These are phyloP conservation scores for Dicaeum eximium DNA, from an alignment of 2,113 vertebrate species.

Conservation along the genomic window DNA sequence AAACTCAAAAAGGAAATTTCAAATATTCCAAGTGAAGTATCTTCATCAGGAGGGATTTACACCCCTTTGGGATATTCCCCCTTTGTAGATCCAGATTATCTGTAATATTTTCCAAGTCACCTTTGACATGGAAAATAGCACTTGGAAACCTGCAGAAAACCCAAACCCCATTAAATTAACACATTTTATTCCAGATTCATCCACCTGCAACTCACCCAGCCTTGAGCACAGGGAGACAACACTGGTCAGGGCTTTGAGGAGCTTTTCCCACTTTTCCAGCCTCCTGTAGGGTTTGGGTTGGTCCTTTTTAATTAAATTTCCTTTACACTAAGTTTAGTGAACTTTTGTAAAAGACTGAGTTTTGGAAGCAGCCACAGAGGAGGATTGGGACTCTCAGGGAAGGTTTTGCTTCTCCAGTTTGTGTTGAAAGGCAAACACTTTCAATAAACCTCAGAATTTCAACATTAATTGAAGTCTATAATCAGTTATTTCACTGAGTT, in stretches of 20 bases:
- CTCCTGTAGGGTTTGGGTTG: neutral
- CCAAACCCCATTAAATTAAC: neutral
- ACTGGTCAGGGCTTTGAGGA: neutral
- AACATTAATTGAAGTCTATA: neutral
- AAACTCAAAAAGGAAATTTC: neutral
- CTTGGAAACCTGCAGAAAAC: neutral
- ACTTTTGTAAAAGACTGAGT: neutral
- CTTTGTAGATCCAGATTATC: neutral
- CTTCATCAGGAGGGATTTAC: neutral
- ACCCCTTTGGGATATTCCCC: neutral
- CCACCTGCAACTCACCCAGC: neutral
- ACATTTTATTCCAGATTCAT: neutral
- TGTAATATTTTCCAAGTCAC: neutral
- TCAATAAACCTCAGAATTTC: neutral
- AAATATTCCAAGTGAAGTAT: neutral
- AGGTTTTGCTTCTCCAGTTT: neutral
- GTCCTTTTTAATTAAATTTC: neutral
- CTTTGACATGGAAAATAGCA: accelerated
- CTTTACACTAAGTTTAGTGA: neutral
- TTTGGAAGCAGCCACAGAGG: neutral
- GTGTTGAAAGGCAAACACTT: neutral
- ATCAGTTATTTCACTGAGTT: neutral
- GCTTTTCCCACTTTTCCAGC: neutral
- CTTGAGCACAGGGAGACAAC: neutral
- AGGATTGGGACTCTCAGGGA: neutral